Conservation (phyloP, 2,888 invertebrate species). For the Antheraea assamensis region DNA sequence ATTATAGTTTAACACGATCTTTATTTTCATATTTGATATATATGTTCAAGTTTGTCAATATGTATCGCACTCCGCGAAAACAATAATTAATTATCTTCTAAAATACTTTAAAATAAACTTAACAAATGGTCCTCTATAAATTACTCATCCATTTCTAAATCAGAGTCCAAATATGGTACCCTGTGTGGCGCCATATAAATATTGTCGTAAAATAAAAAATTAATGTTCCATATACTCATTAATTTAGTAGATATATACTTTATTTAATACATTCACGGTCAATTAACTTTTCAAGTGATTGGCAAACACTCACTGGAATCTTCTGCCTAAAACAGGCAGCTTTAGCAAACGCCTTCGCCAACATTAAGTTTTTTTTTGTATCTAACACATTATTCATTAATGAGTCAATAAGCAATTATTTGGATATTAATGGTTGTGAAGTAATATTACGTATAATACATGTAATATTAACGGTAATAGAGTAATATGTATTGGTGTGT, state of each 20-base stretch:
- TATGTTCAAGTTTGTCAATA: background rate
- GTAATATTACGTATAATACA: background rate
- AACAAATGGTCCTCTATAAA: background rate
- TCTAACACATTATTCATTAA: background rate
- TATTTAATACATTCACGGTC: slow-evolving; percentile 30
- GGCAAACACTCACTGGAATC: background rate
- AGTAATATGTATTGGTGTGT: no score
- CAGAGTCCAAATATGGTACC: background rate
- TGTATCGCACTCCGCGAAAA: background rate
- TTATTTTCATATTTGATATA: background rate
- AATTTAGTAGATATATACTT: background rate
- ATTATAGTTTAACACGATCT: background rate
- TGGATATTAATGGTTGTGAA: slow-evolving; percentile 10
- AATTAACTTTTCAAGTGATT: slow-evolving; percentile 32
- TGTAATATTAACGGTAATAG: background rate
- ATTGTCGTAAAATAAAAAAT: background rate
- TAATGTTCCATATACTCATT: background rate
- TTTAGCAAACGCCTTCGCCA: background rate
- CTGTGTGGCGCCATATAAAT: background rate
- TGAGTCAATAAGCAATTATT: background rate
- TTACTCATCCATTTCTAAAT: background rate
- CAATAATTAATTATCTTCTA: background rate
- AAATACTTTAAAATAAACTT: background rate
- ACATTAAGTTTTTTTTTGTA: background rate
- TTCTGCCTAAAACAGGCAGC: background rate